Percentiles rank a stretch among this genome's conserved stretches.
These are phyloP conservation scores for Rhinolophus ferrumequinum DNA, from an alignment of 2,113 vertebrate species.

Conservation along the genomic window DNA sequence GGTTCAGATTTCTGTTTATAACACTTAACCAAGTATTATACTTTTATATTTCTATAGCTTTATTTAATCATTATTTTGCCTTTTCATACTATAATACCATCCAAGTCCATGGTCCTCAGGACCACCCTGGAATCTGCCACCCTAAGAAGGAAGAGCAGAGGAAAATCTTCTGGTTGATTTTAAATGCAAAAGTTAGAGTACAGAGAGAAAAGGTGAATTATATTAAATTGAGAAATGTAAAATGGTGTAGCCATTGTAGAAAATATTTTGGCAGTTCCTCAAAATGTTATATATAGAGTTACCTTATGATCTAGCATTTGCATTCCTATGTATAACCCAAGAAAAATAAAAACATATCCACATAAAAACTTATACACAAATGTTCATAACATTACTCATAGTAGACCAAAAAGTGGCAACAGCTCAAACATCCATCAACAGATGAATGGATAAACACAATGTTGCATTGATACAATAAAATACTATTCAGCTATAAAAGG, in stretches of 20 bases:
- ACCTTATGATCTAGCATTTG: not conserved
- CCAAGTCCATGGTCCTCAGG: not conserved
- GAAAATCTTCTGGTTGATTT: not conserved
- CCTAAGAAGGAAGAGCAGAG: not conserved
- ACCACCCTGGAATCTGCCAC: not conserved
- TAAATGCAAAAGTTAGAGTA: not conserved
- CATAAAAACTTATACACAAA: not conserved
- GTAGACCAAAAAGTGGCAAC: not conserved
- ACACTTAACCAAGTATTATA: not conserved
- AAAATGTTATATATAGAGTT: conserved; percentile 10
- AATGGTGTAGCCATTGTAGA: not conserved
- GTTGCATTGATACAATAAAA: not conserved
- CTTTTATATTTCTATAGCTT: not conserved
- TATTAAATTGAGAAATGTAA: not conserved
- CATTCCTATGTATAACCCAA: not conserved
- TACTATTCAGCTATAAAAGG: not conserved
- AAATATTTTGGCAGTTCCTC: not conserved
- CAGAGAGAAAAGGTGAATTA: not conserved
- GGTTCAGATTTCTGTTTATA: not conserved
- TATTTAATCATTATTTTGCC: not conserved
- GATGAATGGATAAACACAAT: not conserved
- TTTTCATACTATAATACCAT: not conserved
- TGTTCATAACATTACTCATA: not conserved
- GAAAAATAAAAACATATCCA: not conserved
- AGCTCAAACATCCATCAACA: not conserved